Evolutionary conservation across 2,888 invertebrate genomes (phyloP).

Genomic region (Hetaerina titia): DNA sequence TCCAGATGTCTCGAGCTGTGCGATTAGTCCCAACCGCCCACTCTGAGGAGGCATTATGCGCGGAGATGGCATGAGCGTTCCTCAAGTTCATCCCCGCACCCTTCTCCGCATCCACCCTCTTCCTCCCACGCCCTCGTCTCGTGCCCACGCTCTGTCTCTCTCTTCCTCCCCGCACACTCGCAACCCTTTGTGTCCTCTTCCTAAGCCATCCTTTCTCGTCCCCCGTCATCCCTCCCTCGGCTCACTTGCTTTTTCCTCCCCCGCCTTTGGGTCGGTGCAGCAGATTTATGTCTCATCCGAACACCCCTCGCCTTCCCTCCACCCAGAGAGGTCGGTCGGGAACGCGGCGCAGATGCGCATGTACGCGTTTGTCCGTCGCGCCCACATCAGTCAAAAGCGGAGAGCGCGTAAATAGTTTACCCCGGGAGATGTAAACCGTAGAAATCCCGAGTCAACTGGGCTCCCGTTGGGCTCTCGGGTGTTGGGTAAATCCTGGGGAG

Average conservation of each 20-base stretch:
- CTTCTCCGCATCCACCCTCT: background rate
- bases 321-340: background rate
- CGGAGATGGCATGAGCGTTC: background rate
- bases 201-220: background rate
- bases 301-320: background rate
- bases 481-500: background rate
- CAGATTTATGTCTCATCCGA: background rate
- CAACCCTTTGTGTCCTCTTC: background rate
- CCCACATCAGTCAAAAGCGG: background rate
- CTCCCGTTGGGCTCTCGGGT: background rate
- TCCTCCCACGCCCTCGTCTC: background rate
- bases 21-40: background rate
- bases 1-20: background rate
- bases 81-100: background rate
- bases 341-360: background rate
- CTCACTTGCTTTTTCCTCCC: background rate
- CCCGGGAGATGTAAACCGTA: background rate
- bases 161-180: background rate
- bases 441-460: background rate
- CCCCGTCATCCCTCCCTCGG: background rate
- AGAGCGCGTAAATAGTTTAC: slow-evolving; percentile 16
- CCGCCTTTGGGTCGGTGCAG: background rate
- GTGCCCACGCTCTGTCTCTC: background rate
- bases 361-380: background rate
- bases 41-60: background rate